Evolutionary conservation across 1,140 invertebrate species (phyloP).

Genomic region (Drosophila yakuba): DNA sequence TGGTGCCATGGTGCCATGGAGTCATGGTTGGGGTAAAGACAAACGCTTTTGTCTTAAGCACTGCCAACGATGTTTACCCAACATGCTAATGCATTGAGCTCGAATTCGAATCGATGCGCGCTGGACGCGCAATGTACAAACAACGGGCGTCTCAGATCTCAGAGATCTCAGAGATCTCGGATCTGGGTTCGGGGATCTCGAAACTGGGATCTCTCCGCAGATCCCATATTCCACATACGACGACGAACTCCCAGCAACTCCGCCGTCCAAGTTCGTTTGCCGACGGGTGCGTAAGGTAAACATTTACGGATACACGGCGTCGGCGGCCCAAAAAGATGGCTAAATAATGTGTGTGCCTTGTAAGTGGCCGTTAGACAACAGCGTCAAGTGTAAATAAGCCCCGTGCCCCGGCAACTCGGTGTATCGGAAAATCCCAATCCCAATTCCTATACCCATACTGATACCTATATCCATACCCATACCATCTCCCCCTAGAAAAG

Average conservation of each 20-base stretch:
- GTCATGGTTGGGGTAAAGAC: conserved; percentile 21
- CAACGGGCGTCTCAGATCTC: conserved; percentile 42
- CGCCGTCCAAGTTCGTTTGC: conserved; percentile 44
- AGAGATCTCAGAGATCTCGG: conserved; percentile 2
- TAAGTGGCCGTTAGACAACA: conserved; percentile 74
- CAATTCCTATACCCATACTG: conserved; percentile 1
- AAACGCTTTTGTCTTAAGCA: conserved; percentile 76
- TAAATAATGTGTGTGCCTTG: conserved; percentile 82
- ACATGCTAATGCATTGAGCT: conserved; percentile 77
- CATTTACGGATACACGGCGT: conserved; percentile 58
- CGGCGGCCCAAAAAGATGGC: conserved; percentile 77
- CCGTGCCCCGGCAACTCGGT: conserved; percentile 10
- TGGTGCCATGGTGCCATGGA: too few species aligned
- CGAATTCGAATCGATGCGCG: conserved; percentile 58
- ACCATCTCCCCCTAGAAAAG: conserved; percentile 33
- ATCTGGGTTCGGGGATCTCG: conserved; percentile 5
- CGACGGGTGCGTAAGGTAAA: conserved; percentile 84
- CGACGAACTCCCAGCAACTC: conserved; percentile 10
- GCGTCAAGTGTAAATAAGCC: conserved; percentile 74
- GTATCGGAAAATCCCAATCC: conserved; percentile 14
- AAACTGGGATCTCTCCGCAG: conserved; percentile 4
- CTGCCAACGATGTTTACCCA: conserved; percentile 76
- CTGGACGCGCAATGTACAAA: conserved; percentile 65
- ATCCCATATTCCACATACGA: background rate
- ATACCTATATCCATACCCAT: background rate